Evolutionary conservation across 2,113 vertebrate genomes (phyloP), one percentile per base, ranked within the genome.

Genomic region (Alosa alosa): DNA sequence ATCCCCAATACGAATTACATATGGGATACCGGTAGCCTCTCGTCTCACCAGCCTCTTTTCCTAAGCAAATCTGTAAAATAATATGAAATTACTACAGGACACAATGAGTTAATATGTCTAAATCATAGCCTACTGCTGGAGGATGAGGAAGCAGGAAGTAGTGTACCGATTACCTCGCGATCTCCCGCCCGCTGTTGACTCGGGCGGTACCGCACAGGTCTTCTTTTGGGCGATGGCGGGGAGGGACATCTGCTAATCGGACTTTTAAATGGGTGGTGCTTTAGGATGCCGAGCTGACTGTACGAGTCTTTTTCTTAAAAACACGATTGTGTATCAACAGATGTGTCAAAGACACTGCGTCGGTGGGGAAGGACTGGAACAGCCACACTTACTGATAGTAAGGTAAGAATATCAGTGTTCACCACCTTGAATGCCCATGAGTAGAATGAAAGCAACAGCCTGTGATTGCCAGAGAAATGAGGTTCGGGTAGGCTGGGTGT

Each of bases 291-390:
- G 18, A 86, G 45, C 81, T 86, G 41, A 82, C 39, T 18, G 85
- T 55, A 75, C 46, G 45, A 36, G 81, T 49, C 0, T 49, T 83
- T 31, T 52, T 75, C 31, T 83, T 39, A 68, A 72, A 31, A 13
- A 72, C 6, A 72, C 8, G 82, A 15, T 47, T 78, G 47, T 83
- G 50, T 55, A 20, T 87, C 87, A 87, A 89, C 90, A 90, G 88
- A 92, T 91, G 92, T 87, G 89, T 81, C 72, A 25, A 46, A 88
- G 91, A 87, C 92, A 91, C 92, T 92, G 93, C 94, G 91, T 92
- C 88, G 88, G 86, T 84, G 88, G 89, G 90, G 89, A 86, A 85
- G 86, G 86, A 88, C 86, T 81, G 88, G 41, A 78, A 87, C 86
- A 84, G 25, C 64, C 64, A 72, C 15, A 72, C 64, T 68, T 68